Base-by-base conservation (phyloP, 1,140 invertebrate species). In the Drosophila erecta region DNA sequence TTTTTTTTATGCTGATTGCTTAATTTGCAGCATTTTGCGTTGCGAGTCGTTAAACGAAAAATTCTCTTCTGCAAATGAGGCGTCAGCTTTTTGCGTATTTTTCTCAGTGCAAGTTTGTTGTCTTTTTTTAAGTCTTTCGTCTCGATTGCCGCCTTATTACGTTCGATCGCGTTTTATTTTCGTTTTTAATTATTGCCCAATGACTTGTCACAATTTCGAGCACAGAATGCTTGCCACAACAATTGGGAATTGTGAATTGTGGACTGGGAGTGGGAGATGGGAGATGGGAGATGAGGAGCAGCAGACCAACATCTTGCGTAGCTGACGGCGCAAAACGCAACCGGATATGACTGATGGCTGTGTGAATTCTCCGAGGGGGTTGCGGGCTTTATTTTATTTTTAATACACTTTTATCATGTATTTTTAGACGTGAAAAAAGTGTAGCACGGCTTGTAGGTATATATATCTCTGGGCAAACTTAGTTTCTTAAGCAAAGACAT, bases 21-120 rank as follows among this genome's bases (percentile, higher is more conserved):
- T 87, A 89, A 87, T 87, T 87, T 87, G 79, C 84, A 83, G 84
- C 71, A 87, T 89, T 87, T 87, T 87, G 83, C 76, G 83, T 65
- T 66, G 47, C 46, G 47, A 75, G 58, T 86, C 83, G 83, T 86
- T 50, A 50, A 50, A 50, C 30, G 30, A 72, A 83, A 86, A 72
- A 40, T 17, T 74, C 50, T 38, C 46, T 30, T 22, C n/a, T 1
- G 30, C 11, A 50, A 50, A 50, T 50, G 47, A 33, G 47, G 3
- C 10, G 47, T 49, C 22, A 12, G 1, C 1, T 40, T 17, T 47
- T 22, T 40, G 49, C 14, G 7, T 7, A 30, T 59, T 65, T 64
- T 56, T 44, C 51, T 47, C 76, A 80, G 65, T 55, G 72, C 81
- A 91, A 89, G 90, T 91, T 90, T 79, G 79, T 89, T 87, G 72